These are phyloP conservation scores for Mus minutoides DNA, from an alignment of 2,797 vertebrate species.

Conservation along the genomic window DNA sequence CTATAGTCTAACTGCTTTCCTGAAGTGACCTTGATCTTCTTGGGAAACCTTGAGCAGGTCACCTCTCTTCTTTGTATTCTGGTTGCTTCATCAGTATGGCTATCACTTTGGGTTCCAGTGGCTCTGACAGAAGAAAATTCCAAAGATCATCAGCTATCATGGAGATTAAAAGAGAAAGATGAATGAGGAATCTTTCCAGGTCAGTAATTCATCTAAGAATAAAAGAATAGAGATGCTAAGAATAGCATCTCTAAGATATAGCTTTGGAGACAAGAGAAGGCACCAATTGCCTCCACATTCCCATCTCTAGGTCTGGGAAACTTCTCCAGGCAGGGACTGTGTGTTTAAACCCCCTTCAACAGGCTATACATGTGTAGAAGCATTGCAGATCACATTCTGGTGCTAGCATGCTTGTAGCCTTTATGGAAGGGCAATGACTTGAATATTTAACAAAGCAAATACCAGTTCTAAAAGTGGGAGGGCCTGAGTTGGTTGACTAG, in stretches of 20 bases:
- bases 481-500: constrained; percentile 29
- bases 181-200: neutral
- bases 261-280: neutral
- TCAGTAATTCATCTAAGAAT: constrained; percentile 21
- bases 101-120: neutral
- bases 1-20: no score
- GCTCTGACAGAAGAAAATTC: neutral
- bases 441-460: constrained; percentile 57
- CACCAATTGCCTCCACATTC: neutral
- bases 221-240: neutral
- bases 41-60: neutral
- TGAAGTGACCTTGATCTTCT: neutral
- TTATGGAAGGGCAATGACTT: constrained; percentile 55
- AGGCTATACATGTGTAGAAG: constrained; percentile 18
- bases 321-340: constrained; percentile 53
- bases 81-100: neutral
- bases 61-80: neutral
- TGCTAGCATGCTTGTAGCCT: neutral
- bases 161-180: constrained; percentile 46
- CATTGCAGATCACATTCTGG: neutral
- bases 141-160: neutral
- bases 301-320: neutral
- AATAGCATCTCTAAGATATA: neutral
- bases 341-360: constrained; percentile 65
- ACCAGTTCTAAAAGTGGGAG: constrained; percentile 2